These are phyloP conservation scores for Plectrocnemia conspersa DNA, from an alignment of 1,140 invertebrate genomes.

Conservation along the genomic window DNA sequence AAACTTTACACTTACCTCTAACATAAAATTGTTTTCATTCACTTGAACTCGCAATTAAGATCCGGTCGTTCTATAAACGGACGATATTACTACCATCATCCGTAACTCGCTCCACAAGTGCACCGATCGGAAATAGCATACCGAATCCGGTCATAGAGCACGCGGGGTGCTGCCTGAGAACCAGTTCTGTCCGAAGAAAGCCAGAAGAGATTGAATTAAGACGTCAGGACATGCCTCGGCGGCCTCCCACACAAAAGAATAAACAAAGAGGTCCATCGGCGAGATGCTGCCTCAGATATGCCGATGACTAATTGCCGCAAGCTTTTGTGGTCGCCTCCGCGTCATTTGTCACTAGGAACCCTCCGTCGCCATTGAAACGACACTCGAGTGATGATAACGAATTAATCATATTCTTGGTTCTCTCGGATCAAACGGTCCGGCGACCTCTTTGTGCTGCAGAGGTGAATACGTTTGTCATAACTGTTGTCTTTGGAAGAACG, in stretches of 20 bases:
- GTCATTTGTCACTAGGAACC: conserved; percentile 12
- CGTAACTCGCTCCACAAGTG: too few relatives aligned
- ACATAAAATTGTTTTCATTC: too few relatives aligned
- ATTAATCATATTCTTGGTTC: conserved; percentile 29
- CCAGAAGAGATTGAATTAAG: conserved; percentile 23
- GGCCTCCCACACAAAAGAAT: conserved; percentile 16
- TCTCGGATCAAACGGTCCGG: conserved; percentile 11
- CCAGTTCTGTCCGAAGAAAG: too few relatives aligned
- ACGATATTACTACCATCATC: too few relatives aligned
- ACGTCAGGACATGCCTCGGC: conserved; percentile 10
- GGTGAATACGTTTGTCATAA: too few relatives aligned
- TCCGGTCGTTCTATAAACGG: too few relatives aligned
- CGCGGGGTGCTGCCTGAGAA: neutral
- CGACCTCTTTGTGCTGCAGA: neutral
- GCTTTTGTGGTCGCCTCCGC: conserved; percentile 10
- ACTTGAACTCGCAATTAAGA: too few relatives aligned
- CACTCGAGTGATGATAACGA: conserved; percentile 27
- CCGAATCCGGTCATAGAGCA: neutral
- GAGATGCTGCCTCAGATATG: conserved; percentile 12
- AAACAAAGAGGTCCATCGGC: conserved; percentile 17
- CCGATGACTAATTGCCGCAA: conserved; percentile 17
- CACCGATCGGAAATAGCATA: too few relatives aligned
- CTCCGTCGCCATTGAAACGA: conserved; percentile 8
- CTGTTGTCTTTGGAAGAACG: too few relatives aligned
- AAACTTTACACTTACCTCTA: too few relatives aligned